phyloP scores from a whole-genome alignment of 2,888 invertebrate genomes.

The Amiota communis region DNA sequence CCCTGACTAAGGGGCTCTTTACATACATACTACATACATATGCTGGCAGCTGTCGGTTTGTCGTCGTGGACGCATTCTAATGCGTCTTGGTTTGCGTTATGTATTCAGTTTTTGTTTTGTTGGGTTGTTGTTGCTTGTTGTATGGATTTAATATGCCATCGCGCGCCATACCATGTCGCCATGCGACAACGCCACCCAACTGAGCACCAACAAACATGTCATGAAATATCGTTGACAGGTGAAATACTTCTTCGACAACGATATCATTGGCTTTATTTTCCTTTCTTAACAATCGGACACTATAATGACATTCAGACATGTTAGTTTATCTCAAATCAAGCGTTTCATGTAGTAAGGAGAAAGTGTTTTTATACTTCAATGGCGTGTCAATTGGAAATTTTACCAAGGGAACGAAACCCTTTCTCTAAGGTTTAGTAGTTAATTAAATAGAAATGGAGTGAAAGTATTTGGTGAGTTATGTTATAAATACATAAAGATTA shows the following conservation, averaged over 20 bases:
- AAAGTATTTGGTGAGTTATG: too few relatives aligned
- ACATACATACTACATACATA: too few relatives aligned
- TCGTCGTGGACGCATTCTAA: constrained; percentile 11
- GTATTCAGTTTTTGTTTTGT: background rate
- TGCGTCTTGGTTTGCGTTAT: constrained; percentile 6
- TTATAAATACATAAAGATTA: too few relatives aligned
- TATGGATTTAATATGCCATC: too few relatives aligned
- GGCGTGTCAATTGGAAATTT: too few relatives aligned
- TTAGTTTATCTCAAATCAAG: constrained; percentile 1
- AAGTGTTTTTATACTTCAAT: too few relatives aligned
- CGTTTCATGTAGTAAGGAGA: background rate
- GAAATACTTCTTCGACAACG: constrained; percentile 42
- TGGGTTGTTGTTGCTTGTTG: background rate
- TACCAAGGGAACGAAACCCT: too few relatives aligned
- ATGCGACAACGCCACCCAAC: constrained; percentile 54
- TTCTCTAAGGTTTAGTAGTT: too few relatives aligned
- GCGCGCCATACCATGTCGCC: constrained; percentile 37
- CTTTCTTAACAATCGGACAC: background rate
- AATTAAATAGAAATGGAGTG: too few relatives aligned
- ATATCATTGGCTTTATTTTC: background rate
- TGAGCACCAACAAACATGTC: constrained; percentile 44
- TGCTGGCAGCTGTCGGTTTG: constrained; percentile 1
- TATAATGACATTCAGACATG: constrained; percentile 23
- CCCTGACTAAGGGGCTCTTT: background rate
- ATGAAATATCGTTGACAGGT: constrained; percentile 66